phyloP scores from a whole-genome alignment of 2,888 invertebrate genomes.

The Nemoura dubitans region DNA sequence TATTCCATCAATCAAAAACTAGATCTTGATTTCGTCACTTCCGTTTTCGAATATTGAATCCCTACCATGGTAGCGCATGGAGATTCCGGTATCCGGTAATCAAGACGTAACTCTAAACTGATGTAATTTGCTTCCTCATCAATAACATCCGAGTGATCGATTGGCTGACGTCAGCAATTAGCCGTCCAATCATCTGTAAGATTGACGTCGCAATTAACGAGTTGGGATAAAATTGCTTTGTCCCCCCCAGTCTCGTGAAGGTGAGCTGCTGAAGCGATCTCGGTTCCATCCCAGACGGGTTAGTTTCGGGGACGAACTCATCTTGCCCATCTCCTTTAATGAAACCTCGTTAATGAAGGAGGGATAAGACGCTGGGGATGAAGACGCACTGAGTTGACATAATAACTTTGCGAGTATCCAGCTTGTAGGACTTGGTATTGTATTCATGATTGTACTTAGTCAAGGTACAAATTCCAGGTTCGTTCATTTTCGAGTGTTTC shows the following conservation, averaged over 20 bases:
- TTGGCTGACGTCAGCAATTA: slow-evolving; percentile 1
- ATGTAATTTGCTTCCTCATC: slow-evolving; percentile 12
- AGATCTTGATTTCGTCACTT: too few species aligned
- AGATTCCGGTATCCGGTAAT: background rate
- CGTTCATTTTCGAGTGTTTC: too few species aligned
- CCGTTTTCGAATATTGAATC: too few species aligned
- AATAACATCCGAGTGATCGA: background rate
- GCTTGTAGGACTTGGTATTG: too few species aligned
- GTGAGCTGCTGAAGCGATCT: background rate
- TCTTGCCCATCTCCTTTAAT: background rate
- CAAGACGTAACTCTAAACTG: background rate
- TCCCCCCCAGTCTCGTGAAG: background rate
- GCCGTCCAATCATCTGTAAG: background rate
- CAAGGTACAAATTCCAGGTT: too few species aligned
- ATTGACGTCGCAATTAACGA: background rate
- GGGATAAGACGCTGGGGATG: background rate
- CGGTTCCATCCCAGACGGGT: background rate
- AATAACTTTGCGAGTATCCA: too few species aligned
- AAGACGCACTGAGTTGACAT: too few species aligned
- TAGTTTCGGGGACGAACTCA: background rate
- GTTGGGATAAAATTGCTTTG: background rate
- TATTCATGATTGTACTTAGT: too few species aligned
- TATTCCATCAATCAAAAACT: too few species aligned
- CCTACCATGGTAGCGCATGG: too few species aligned
- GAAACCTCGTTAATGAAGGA: background rate